Percentiles rank a stretch among this genome's conserved stretches.
phyloP scores from a whole-genome alignment of 1,140 invertebrate species.

The Anoplolepis gracilipes region DNA sequence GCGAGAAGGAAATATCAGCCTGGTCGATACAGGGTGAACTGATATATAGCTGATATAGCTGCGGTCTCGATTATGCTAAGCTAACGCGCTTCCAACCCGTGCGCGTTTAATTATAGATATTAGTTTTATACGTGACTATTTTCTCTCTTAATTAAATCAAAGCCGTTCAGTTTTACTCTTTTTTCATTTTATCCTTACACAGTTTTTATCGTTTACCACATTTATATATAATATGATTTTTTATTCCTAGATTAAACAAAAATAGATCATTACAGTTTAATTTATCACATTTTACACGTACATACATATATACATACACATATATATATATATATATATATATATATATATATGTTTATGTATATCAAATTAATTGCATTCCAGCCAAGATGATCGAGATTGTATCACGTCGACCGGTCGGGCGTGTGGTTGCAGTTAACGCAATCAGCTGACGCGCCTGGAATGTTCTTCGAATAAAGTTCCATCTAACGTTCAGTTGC shows the following conservation, averaged over 20 bases:
- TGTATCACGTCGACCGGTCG: conserved; percentile 19
- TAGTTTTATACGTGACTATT: background rate
- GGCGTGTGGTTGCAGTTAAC: conserved; percentile 32
- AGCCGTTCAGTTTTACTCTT: background rate
- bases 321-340: background rate
- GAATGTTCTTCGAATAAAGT: conserved; percentile 59
- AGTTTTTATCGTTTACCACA: background rate
- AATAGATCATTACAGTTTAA: background rate
- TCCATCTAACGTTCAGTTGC: conserved; percentile 3
- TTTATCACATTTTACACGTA: background rate
- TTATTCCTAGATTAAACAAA: no score
- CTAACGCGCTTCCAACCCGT: background rate
- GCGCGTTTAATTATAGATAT: conserved; percentile 24
- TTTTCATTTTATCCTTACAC: background rate
- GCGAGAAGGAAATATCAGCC: conserved; percentile 21
- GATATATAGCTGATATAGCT: conserved; percentile 21
- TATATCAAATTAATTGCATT: conserved; percentile 44
- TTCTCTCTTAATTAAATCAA: background rate
- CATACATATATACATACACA: no score
- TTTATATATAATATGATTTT: background rate
- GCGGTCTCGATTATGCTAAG: conserved; percentile 22
- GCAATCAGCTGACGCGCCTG: conserved; percentile 44
- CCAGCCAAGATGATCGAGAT: conserved; percentile 33
- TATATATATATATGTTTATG: background rate
- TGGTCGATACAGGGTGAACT: conserved; percentile 13